Conservation (phyloP, 2,113 vertebrate species). For the Oreocharis arfaki region DNA sequence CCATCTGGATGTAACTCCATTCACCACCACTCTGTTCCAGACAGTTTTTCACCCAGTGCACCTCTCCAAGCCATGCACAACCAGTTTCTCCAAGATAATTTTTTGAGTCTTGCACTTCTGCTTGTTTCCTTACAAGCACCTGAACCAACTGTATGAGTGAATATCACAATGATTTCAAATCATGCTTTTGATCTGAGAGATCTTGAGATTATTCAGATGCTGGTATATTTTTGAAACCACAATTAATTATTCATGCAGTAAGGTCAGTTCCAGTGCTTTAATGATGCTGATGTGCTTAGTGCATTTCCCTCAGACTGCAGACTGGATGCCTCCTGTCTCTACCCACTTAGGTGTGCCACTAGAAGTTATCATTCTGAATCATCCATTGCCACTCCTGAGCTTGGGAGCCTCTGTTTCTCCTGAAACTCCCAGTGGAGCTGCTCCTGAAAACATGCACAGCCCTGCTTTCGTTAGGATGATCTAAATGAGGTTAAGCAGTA, state of each 20-base stretch:
- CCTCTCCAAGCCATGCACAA: background rate
- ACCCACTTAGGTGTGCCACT: background rate
- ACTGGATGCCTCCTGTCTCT: background rate
- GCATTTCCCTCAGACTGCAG: background rate
- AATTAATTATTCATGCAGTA: background rate
- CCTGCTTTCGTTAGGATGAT: background rate
- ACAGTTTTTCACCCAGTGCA: background rate
- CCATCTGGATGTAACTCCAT: background rate
- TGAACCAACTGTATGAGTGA: background rate
- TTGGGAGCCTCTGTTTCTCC: background rate
- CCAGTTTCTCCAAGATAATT: background rate
- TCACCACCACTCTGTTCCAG: background rate
- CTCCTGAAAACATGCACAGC: background rate
- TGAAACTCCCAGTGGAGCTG: background rate
- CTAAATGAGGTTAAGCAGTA: constrained; percentile 6
- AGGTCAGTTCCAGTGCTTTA: background rate
- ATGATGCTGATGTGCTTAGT: background rate
- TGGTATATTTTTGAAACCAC: background rate
- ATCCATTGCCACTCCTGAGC: background rate
- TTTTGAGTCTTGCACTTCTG: background rate
- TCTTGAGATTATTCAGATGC: background rate
- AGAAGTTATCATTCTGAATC: background rate
- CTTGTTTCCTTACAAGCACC: background rate
- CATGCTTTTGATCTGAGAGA: background rate
- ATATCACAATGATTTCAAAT: background rate